Evolutionary conservation across 1,140 invertebrate genomes (phyloP).

Genomic region (Zaprionus gabonicus): DNA sequence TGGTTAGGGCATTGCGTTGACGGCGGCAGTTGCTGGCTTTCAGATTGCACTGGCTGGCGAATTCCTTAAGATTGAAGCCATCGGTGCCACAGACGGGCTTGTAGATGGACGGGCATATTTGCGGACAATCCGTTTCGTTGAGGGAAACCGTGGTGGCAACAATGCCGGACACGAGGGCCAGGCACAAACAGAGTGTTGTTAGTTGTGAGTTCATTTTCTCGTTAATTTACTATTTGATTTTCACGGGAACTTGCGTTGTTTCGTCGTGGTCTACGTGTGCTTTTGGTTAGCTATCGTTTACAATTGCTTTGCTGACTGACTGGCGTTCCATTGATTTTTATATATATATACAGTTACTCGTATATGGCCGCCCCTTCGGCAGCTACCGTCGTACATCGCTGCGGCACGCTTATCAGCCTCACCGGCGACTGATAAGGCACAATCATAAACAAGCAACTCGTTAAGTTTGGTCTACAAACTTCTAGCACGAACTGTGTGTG

Average conservation of each 20-base stretch:
- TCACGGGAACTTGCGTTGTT: constrained; percentile 11
- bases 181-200: constrained; percentile 49
- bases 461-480: constrained; percentile 57
- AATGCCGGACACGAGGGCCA: constrained; percentile 52
- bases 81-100: constrained; percentile 69
- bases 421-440: constrained; percentile 43
- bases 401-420: constrained; percentile 46
- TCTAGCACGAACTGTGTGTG: constrained; percentile 31
- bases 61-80: constrained; percentile 71
- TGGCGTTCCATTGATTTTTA: constrained; percentile 68
- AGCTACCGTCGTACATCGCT: constrained; percentile 21
- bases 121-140: constrained; percentile 67
- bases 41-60: constrained; percentile 67
- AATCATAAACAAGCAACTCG: constrained; percentile 47
- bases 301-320: constrained; percentile 70
- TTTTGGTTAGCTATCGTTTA: constrained; percentile 60
- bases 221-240: constrained; percentile 23
- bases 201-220: constrained; percentile 50
- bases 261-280: constrained; percentile 46
- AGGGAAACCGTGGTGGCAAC: constrained; percentile 61
- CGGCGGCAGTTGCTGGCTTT: constrained; percentile 69
- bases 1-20: constrained; percentile 46
- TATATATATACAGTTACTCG: constrained; percentile 52
- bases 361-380: constrained; percentile 23
- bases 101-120: constrained; percentile 64